Percentiles rank a stretch among this genome's conserved stretches.
phyloP scores from a whole-genome alignment of 2,113 vertebrate species.

The Malurus alboscapulatus region DNA sequence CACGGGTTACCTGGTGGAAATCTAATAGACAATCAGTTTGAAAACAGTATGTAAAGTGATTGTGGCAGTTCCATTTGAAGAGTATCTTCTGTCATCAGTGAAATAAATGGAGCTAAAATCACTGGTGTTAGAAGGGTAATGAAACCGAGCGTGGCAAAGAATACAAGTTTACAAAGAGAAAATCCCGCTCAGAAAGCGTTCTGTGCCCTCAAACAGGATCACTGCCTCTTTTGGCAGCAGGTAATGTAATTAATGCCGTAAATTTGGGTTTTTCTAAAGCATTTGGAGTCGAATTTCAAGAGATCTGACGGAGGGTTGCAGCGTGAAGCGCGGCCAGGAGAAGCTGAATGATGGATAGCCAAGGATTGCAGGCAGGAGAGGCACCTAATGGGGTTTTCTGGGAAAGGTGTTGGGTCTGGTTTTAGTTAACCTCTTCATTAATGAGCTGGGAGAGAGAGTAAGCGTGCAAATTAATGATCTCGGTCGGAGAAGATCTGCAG shows the following conservation, averaged over 20 bases:
- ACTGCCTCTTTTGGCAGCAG: constrained; percentile 3
- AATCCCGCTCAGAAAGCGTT: background rate
- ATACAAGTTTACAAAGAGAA: background rate
- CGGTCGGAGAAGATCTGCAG: background rate
- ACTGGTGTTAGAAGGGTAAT: constrained; percentile 15
- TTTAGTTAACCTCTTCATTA: constrained; percentile 62
- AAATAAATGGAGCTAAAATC: constrained; percentile 46
- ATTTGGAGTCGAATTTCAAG: background rate
- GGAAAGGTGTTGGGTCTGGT: constrained; percentile 7
- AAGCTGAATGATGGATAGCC: constrained; percentile 49
- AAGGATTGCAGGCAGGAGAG: background rate
- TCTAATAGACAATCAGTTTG: constrained; percentile 32
- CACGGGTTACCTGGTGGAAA: constrained; percentile 19
- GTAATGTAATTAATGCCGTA: constrained; percentile 8
- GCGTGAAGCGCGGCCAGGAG: background rate
- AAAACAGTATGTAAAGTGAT: constrained; percentile 42
- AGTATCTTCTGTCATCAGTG: constrained; percentile 46
- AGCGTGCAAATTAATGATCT: constrained; percentile 44
- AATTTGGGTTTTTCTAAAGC: constrained; percentile 43
- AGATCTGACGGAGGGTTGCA: constrained; percentile 42
- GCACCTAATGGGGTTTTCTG: constrained; percentile 39
- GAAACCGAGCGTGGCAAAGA: background rate
- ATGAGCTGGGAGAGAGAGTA: constrained; percentile 27
- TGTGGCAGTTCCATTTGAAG: constrained; percentile 53
- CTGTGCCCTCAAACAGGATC: background rate